These are phyloP conservation scores for Argopecten irradians DNA, from an alignment of 1,140 invertebrate genomes.

Conservation along the genomic window DNA sequence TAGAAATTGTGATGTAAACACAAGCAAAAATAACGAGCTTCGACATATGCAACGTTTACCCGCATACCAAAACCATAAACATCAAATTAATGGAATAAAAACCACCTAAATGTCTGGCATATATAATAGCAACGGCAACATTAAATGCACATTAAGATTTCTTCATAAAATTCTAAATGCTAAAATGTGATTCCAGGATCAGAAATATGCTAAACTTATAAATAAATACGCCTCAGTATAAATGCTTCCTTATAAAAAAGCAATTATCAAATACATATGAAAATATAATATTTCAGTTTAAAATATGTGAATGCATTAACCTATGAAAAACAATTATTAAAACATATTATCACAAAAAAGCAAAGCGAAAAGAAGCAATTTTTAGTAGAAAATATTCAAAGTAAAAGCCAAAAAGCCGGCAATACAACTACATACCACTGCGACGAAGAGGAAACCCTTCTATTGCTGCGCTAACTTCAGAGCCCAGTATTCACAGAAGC, in stretches of 20 bases:
- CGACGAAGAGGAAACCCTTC: not conserved
- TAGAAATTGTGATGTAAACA: not conserved
- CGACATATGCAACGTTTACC: not conserved
- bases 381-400: not conserved
- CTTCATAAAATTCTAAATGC: not conserved
- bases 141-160: not conserved
- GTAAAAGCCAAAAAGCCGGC: not conserved
- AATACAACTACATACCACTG: not conserved
- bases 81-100: not conserved
- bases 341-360: not conserved
- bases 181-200: not conserved
- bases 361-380: not conserved
- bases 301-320: not conserved
- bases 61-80: not conserved
- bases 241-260: too few species aligned
- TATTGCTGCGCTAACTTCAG: slow-evolving; percentile 2
- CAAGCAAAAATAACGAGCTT: not conserved
- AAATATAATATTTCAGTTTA: not conserved
- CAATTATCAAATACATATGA: not conserved
- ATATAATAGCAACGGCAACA: not conserved
- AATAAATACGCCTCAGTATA: too few species aligned
- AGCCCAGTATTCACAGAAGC: not conserved
- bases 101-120: not conserved
- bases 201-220: not conserved
- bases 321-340: too few species aligned